Evolutionary conservation across 2,113 vertebrate genomes (phyloP), one percentile per base, ranked within the genome.

Genomic region (Sakesphorus luctuosus): DNA sequence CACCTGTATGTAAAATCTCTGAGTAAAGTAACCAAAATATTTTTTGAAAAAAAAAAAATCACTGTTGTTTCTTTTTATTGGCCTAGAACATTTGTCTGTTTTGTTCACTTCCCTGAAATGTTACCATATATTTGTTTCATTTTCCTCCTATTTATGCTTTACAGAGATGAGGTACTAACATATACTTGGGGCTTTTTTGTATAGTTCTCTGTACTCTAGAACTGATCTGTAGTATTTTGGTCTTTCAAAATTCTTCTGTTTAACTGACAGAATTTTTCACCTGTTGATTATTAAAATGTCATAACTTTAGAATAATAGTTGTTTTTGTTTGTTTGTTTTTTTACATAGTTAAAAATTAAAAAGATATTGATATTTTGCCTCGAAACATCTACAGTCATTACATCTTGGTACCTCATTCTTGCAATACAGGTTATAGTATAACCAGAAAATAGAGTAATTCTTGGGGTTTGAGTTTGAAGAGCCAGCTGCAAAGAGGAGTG

Each of bases 201-300:
- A 23, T 61, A 61, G 10, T 43, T 72, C 24, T 93, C 73, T 80
- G 18, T 71, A 38, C 9, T 87, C 19, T 67, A 7, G 7, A 49
- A 63, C 10, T 58, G 25, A 90, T 92, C 44, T 85, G 66, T 76
- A 76, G 29, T 90, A 82, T 91, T 97, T 85, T 94, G 35, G 76
- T 89, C 80, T 96, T 97, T 84, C 56, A 73, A 69, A 93, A 82
- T 75, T 89, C 49, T 94, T 29, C 50, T 94, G 36, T 94, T 96
- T 95, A 96, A 78, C 52, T 89, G 72, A 85, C 66, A 87, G 38
- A 88, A 13, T 93, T 82, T 77, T 97, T 91, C 11, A n/a, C 33
- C 58, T 40, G n/a, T 61, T 84, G 89, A 74, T 72, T 87, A 77
- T 90, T 73, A 87, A 40, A 28, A 76, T 61, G 6, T 66, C 95